Conservation (phyloP, 2,113 vertebrate species). For the Cyprinus carpio region DNA sequence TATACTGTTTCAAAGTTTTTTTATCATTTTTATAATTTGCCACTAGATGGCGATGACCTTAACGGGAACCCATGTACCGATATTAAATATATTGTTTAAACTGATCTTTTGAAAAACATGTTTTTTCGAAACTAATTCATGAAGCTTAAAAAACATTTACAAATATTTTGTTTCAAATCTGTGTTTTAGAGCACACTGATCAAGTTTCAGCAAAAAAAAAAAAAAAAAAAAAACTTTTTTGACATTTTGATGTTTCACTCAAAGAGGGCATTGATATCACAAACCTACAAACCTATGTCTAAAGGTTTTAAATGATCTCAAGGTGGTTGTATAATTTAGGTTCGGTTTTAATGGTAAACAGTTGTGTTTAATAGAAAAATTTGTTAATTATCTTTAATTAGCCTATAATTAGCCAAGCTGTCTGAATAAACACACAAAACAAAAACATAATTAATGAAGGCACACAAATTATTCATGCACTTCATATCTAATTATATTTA, state of each 20-base stretch:
- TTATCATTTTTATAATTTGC: too few relatives aligned
- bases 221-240: background rate
- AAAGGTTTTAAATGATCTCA: background rate
- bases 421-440: background rate
- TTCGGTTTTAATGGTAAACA: background rate
- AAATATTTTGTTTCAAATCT: too few relatives aligned
- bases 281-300: background rate
- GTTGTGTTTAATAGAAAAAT: background rate
- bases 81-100: too few relatives aligned
- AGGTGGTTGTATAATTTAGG: background rate
- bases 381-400: background rate
- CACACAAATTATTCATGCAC: background rate
- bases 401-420: background rate
- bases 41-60: too few relatives aligned
- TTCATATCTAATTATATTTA: background rate
- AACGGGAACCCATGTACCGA: too few relatives aligned
- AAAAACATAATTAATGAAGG: background rate
- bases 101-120: too few relatives aligned
- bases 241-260: background rate
- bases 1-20: too few relatives aligned
- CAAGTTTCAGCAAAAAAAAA: background rate
- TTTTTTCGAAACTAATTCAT: too few relatives aligned
- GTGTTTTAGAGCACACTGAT: too few relatives aligned
- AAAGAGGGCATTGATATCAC: background rate
- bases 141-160: background rate